Base-by-base conservation (phyloP, 2,888 invertebrate genomes). In the Chrysotoxum bicinctum region DNA sequence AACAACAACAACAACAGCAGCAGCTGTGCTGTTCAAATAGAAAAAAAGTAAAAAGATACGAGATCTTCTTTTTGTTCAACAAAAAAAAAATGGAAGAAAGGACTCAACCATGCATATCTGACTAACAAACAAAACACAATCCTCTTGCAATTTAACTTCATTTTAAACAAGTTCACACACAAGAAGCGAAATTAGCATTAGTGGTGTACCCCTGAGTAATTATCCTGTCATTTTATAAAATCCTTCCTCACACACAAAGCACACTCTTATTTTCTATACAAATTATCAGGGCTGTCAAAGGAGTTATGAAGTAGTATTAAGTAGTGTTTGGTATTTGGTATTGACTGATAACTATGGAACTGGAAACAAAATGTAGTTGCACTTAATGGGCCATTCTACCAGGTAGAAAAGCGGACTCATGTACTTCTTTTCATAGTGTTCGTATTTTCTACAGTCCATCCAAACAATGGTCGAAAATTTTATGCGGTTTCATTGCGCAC, bases 121-220 rank as follows among this genome's bases (percentile, higher is more conserved):
- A 35, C 58, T 12, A 23, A 16, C 16, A 16, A 23, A 21, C 48
- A 48, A 72, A 73, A 75, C 45, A 52, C 60, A 84, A 75, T 84
- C 64, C 64, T 54, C 73, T 74, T 62, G 62, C 69, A 66, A 69
- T 76, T 81, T 81, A 85, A 81, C 48, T 85, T 69, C 62, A 64
- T 76, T 81, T 81, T 73, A 81, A 64, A 80, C 75, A 80, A 75
- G 81, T 77, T 81, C 73, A 73, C 77, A 77, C 68, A 76, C 56
- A 73, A 66, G 48, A 32, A 76, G 50, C 37, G 62, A 85, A 80
- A 85, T 85, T 81, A 81, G 81, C 80, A 81, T 85, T 85, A 85
- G 85, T 73, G 85, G 80, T 85, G 62, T 76, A 77, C 81, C 85
- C 80, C 73, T 77, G 69, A 85, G 85, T 85, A 85, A 85, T 85